Evolutionary conservation across 2,113 vertebrate species (phyloP).

Genomic region (Scartelaos histophorus): DNA sequence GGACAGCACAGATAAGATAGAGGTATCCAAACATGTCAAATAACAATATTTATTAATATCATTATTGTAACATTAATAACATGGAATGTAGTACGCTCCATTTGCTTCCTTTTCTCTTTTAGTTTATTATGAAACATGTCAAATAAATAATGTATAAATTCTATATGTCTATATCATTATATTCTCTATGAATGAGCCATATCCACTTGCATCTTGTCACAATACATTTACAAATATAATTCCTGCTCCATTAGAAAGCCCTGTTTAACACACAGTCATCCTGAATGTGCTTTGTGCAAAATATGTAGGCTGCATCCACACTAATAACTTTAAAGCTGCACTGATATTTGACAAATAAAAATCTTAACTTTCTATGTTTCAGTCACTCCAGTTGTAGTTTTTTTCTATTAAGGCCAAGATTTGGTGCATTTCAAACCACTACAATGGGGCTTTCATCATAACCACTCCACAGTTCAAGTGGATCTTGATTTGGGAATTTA

Average conservation of each 20-base stretch:
- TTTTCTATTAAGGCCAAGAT: not conserved
- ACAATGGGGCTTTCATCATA: not conserved
- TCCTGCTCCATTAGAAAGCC: conserved; percentile 25
- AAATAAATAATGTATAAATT: conserved; percentile 75
- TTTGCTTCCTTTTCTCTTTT: conserved; percentile 58
- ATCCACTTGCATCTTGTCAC: conserved; percentile 13
- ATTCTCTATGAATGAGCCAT: conserved; percentile 47
- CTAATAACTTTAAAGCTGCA: not conserved
- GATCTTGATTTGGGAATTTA: not conserved
- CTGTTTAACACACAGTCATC: conserved; percentile 29
- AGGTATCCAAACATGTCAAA: conserved; percentile 75
- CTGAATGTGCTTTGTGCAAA: conserved; percentile 51
- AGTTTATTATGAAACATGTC: conserved; percentile 73
- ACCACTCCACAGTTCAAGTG: not conserved
- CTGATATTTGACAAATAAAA: not conserved
- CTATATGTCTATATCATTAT: conserved; percentile 55
- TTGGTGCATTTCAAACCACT: not conserved
- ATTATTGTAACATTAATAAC: conserved; percentile 74
- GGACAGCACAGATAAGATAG: conserved; percentile 67
- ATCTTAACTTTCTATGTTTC: not conserved
- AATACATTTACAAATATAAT: not conserved
- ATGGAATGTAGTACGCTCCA: conserved; percentile 76
- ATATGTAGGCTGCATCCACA: conserved; percentile 1
- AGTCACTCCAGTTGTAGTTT: not conserved
- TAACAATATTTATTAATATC: conserved; percentile 73